These are phyloP conservation scores for Tineola bisselliella DNA, from an alignment of 2,888 invertebrate genomes.

Conservation along the genomic window DNA sequence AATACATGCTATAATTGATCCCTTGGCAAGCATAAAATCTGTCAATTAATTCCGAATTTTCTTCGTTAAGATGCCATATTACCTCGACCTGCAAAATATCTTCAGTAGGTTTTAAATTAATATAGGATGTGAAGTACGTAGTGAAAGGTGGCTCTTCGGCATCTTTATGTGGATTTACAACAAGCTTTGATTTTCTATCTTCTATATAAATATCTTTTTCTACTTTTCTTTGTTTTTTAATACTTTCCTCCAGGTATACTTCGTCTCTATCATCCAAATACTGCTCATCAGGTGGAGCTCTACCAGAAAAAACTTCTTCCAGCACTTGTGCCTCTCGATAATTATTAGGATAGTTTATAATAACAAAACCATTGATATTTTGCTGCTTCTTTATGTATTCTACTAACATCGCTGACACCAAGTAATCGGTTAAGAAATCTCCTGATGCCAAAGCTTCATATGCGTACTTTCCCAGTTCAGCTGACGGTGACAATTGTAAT, in stretches of 20 bases:
- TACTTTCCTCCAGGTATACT: constrained; percentile 49
- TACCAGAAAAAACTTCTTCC: constrained; percentile 69
- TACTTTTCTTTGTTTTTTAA: constrained; percentile 41
- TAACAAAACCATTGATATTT: constrained; percentile 67
- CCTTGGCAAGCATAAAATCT: constrained; percentile 68
- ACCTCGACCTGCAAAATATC: constrained; percentile 48
- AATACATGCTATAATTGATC: constrained; percentile 69
- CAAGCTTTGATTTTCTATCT: constrained; percentile 55
- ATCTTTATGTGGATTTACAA: constrained; percentile 59
- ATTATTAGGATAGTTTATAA: constrained; percentile 71
- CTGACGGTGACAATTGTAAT: constrained; percentile 53
- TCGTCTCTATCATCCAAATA: constrained; percentile 44
- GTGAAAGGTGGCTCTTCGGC: constrained; percentile 40
- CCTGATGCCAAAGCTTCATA: constrained; percentile 65
- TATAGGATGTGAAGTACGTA: constrained; percentile 68
- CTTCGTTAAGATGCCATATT: constrained; percentile 47
- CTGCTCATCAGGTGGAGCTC: constrained; percentile 46
- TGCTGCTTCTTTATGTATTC: constrained; percentile 66
- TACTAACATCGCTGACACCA: constrained; percentile 66
- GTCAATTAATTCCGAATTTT: constrained; percentile 61
- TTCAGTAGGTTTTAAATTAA: constrained; percentile 53
- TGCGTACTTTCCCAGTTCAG: constrained; percentile 65
- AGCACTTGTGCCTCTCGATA: constrained; percentile 68
- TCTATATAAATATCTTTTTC: constrained; percentile 41
- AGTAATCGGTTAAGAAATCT: constrained; percentile 60